These are phyloP conservation scores for Zonitis immaculata DNA, from an alignment of 2,888 invertebrate genomes.

Conservation along the genomic window DNA sequence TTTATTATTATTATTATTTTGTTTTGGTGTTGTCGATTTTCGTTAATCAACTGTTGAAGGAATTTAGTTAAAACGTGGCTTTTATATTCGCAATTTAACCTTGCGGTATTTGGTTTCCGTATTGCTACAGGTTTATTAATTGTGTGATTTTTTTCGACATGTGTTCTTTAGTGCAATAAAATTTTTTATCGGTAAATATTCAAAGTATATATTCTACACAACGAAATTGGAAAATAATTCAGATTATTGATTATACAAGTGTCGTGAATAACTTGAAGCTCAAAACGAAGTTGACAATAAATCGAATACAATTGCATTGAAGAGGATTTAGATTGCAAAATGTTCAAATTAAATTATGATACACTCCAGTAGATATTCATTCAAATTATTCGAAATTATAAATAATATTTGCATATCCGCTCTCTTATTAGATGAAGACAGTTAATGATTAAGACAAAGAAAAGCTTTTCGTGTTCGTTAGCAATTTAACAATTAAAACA, in stretches of 20 bases:
- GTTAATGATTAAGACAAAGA: not conserved
- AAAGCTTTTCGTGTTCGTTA: conserved; percentile 15
- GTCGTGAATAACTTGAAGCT: too few relatives aligned
- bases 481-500: conserved; percentile 16
- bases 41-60: not conserved
- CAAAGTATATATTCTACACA: too few relatives aligned
- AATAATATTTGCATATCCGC: conserved; percentile 13
- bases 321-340: conserved; percentile 12
- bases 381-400: conserved; percentile 17
- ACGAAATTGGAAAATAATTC: too few relatives aligned
- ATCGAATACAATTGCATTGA: not conserved
- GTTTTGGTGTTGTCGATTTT: not conserved
- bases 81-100: conserved; percentile 2
- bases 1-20: too few relatives aligned
- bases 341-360: conserved; percentile 15
- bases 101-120: not conserved
- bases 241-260: too few relatives aligned
- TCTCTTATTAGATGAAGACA: conserved; percentile 5
- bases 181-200: too few relatives aligned
- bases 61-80: not conserved
- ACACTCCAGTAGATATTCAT: conserved; percentile 9
- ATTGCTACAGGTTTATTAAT: not conserved
- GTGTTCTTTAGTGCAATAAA: too few relatives aligned
- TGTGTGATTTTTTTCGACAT: not conserved
- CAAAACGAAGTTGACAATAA: not conserved